A percentile compares a stretch with the other conserved stretches of the same genome.
Evolutionary conservation across 1,140 invertebrate species (phyloP).

Genomic region (Orius insidiosus): DNA sequence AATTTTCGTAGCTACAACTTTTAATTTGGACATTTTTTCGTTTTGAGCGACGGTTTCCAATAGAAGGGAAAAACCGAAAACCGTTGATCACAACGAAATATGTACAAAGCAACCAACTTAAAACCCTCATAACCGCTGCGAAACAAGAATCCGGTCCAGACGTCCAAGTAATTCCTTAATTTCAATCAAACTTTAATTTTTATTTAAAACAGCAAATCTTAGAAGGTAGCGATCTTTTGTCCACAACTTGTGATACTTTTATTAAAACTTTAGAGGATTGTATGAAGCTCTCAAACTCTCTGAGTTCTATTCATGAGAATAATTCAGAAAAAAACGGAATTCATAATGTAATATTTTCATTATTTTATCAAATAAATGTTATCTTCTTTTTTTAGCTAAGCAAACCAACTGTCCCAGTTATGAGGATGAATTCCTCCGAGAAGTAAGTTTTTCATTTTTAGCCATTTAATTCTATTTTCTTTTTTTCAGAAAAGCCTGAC

Average conservation of each 20-base stretch:
- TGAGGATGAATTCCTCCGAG: slow-evolving; percentile 15
- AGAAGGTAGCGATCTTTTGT: slow-evolving; percentile 53
- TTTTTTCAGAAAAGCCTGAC: no score
- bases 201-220: slow-evolving; percentile 48
- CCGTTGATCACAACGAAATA: no score
- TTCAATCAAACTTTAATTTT: slow-evolving; percentile 1
- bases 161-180: slow-evolving; percentile 31
- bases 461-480: no score
- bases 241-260: slow-evolving; percentile 67
- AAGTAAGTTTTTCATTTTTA: no score
- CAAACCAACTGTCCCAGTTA: slow-evolving; percentile 15
- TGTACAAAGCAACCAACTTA: no score
- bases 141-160: slow-evolving; percentile 37
- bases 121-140: slow-evolving; percentile 48
- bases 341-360: slow-evolving; percentile 10
- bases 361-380: not conserved
- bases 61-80: no score
- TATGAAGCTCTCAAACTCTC: slow-evolving; percentile 26
- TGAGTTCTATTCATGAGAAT: slow-evolving; percentile 6
- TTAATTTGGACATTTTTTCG: no score
- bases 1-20: no score
- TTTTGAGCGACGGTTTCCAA: no score
- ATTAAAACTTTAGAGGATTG: slow-evolving; percentile 65
- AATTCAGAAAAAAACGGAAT: slow-evolving; percentile 6
- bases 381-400: slow-evolving; percentile 10